phyloP scores from a whole-genome alignment of 1,140 invertebrate genomes.

The Drosophila bifasciata region DNA sequence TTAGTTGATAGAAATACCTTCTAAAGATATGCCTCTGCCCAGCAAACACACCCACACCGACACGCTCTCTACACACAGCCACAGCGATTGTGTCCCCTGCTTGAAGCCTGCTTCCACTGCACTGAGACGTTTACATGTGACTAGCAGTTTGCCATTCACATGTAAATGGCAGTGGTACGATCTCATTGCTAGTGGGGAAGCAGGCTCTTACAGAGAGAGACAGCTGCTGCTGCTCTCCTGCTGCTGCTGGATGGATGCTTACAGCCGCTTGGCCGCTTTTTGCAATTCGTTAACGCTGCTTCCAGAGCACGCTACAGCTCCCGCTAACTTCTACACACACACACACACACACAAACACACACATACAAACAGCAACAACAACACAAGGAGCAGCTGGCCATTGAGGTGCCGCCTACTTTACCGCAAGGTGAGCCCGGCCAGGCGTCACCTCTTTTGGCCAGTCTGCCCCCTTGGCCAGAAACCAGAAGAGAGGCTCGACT shows the following conservation, averaged over 20 bases:
- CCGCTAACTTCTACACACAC: conserved; percentile 10
- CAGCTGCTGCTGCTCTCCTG: conserved; percentile 31
- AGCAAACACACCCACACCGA: conserved; percentile 20
- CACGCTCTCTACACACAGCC: conserved; percentile 2
- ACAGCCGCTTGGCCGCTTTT: conserved; percentile 31
- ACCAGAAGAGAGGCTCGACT: conserved; percentile 29
- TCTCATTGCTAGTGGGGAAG: no score
- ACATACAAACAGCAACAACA: conserved; percentile 9
- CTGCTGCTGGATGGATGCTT: conserved; percentile 3
- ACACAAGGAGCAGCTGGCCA: not conserved
- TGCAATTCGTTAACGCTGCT: conserved; percentile 34
- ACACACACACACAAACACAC: conserved; percentile 4
- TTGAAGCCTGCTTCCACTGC: no score
- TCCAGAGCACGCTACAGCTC: conserved; percentile 30
- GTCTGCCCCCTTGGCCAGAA: no score
- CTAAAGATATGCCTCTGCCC: not conserved
- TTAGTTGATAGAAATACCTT: conserved; percentile 23
- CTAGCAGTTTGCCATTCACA: no score
- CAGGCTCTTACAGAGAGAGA: conserved; percentile 10
- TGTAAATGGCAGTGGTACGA: conserved; percentile 19
- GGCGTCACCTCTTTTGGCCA: conserved; percentile 1
- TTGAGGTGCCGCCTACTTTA: conserved; percentile 19
- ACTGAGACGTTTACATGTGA: no score
- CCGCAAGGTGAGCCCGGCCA: conserved; percentile 22
- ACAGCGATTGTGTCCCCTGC: not conserved